Conservation (phyloP, 2,113 vertebrate genomes). For the Zingel zingel region DNA sequence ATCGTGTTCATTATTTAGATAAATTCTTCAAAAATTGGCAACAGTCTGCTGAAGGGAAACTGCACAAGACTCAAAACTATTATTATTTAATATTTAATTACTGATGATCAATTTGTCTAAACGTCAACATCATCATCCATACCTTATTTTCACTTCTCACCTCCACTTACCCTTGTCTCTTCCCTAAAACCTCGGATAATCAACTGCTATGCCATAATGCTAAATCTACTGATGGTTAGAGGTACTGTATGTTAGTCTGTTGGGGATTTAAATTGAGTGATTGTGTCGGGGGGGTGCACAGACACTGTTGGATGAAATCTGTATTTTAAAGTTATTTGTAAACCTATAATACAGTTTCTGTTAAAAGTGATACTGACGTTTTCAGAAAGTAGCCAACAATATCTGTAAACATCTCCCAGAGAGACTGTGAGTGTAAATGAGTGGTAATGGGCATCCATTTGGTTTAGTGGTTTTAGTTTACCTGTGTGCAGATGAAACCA, state of each 20-base stretch:
- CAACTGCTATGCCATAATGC: conserved; percentile 43
- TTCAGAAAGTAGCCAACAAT: conserved; percentile 28
- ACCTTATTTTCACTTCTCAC: conserved; percentile 47
- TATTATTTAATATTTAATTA: conserved; percentile 54
- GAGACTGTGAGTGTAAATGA: background rate
- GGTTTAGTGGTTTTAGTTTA: background rate
- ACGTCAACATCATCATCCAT: conserved; percentile 65
- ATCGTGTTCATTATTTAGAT: background rate
- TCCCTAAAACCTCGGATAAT: conserved; percentile 67
- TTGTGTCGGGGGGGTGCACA: conserved; percentile 28
- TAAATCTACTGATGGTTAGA: conserved; percentile 70
- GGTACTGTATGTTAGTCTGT: conserved; percentile 21
- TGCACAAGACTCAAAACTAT: conserved; percentile 78
- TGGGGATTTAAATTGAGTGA: conserved; percentile 48
- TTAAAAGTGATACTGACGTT: background rate
- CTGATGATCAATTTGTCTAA: conserved; percentile 62
- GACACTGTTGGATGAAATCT: conserved; percentile 41
- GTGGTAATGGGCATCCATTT: conserved; percentile 47
- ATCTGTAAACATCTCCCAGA: conserved; percentile 44
- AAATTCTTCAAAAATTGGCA: background rate
- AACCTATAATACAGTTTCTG: too few species aligned
- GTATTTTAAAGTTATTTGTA: background rate
- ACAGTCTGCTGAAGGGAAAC: conserved; percentile 54
- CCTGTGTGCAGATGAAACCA: conserved; percentile 25
- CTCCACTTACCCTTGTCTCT: conserved; percentile 29